Evolutionary conservation across 2,797 vertebrate genomes (phyloP).

Genomic region (Gambusia yucatana): DNA sequence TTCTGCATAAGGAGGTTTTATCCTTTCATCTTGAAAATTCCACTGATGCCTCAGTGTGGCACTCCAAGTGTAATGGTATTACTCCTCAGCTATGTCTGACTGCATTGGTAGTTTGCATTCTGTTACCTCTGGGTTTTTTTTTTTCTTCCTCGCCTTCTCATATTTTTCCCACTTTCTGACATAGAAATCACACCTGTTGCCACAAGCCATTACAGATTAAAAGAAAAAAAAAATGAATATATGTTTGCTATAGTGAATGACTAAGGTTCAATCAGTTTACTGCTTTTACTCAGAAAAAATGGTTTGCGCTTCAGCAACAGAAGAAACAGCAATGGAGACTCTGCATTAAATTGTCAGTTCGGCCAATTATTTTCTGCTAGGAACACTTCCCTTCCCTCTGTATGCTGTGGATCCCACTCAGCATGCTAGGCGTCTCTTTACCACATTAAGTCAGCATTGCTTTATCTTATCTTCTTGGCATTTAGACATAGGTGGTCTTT

Average conservation of each 20-base stretch:
- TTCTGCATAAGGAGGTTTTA: not conserved
- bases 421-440: not conserved
- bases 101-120: not conserved
- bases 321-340: not conserved
- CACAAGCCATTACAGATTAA: not conserved
- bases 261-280: not conserved
- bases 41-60: not conserved
- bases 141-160: not conserved
- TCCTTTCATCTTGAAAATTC: not conserved
- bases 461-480: constrained; percentile 8
- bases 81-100: not conserved
- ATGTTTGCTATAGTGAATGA: not conserved
- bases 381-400: not conserved
- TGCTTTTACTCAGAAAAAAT: not conserved
- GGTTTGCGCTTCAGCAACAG: not conserved
- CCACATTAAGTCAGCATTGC: not conserved
- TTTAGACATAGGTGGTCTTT: constrained; percentile 10
- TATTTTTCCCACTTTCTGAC: not conserved
- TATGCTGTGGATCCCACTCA: not conserved
- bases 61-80: not conserved
- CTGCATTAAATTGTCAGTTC: not conserved
- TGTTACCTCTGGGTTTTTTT: not conserved
- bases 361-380: not conserved
- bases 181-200: not conserved
- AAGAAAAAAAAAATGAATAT: not conserved